Conservation (phyloP, 2,888 invertebrate genomes). For the Drosophila multiciliata region DNA sequence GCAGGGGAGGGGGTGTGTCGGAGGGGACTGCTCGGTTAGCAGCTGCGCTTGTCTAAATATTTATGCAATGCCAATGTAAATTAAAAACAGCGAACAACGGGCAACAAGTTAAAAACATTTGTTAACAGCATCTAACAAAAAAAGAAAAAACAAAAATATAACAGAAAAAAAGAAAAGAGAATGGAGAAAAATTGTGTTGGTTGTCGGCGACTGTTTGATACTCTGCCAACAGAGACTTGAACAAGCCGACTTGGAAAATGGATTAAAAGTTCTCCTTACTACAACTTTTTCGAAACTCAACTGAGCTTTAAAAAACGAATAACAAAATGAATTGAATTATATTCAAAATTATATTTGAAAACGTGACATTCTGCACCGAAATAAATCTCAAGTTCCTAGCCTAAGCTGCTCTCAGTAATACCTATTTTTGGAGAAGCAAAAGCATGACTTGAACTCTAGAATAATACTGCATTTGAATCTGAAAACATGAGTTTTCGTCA, state of each 20-base stretch:
- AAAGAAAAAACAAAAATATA: slow-evolving; percentile 16
- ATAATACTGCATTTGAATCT: not conserved
- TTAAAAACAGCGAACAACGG: slow-evolving; percentile 67
- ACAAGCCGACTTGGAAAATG: not conserved
- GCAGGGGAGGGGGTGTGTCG: not conserved
- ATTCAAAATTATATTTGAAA: not conserved
- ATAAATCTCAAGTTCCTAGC: too few relatives aligned
- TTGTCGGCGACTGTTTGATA: not conserved
- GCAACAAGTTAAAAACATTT: slow-evolving; percentile 77
- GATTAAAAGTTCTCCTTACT: not conserved
- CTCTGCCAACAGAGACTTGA: not conserved
- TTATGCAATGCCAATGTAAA: slow-evolving; percentile 79
- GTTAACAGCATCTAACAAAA: slow-evolving; percentile 57
- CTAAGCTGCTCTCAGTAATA: not conserved
- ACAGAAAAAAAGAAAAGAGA: slow-evolving; percentile 5
- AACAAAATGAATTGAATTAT: not conserved
- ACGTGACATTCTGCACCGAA: not conserved
- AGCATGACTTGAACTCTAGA: too few relatives aligned
- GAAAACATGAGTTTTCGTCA: not conserved
- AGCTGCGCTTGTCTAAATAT: slow-evolving; percentile 70
- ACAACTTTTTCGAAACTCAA: not conserved
- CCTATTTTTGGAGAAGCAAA: too few relatives aligned
- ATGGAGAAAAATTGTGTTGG: not conserved
- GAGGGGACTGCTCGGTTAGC: slow-evolving; percentile 20
- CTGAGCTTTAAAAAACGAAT: not conserved